These are phyloP conservation scores for Nothocercus nigrocapillus DNA, from an alignment of 2,113 vertebrate species.

Conservation along the genomic window DNA sequence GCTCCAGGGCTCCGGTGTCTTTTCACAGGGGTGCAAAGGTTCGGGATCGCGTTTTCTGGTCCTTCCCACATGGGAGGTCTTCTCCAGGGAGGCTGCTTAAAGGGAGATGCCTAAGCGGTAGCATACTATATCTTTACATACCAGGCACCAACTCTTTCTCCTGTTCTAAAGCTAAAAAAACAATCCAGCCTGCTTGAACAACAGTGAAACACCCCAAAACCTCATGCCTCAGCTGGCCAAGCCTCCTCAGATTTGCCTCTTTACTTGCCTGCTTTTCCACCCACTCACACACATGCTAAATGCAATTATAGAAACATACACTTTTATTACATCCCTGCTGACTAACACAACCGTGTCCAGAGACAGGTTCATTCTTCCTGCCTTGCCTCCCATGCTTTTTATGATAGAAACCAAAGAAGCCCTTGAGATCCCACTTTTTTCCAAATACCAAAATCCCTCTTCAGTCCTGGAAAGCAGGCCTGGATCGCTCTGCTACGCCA, in stretches of 20 bases:
- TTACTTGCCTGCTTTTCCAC: not conserved
- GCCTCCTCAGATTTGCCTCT: not conserved
- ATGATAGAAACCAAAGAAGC: not conserved
- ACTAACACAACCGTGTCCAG: not conserved
- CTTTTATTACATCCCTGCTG: not conserved
- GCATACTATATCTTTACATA: not conserved
- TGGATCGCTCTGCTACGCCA: not conserved
- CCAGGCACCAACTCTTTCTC: not conserved
- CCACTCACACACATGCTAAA: not conserved
- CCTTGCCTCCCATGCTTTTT: not conserved
- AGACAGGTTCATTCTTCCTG: fast-evolving
- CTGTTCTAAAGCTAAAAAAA: not conserved
- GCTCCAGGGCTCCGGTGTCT: not conserved
- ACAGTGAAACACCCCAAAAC: not conserved
- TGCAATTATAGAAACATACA: not conserved
- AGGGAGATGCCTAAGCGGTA: not conserved
- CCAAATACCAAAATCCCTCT: not conserved
- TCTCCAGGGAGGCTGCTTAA: not conserved
- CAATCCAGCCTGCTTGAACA: not conserved
- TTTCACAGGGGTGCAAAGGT: not conserved
- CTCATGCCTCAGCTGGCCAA: not conserved
- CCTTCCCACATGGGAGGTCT: not conserved
- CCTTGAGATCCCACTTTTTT: not conserved
- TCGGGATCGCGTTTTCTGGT: not conserved
- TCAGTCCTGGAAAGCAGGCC: not conserved